Evolutionary conservation across 2,113 vertebrate species (phyloP).

Genomic region (Tyto alba): DNA sequence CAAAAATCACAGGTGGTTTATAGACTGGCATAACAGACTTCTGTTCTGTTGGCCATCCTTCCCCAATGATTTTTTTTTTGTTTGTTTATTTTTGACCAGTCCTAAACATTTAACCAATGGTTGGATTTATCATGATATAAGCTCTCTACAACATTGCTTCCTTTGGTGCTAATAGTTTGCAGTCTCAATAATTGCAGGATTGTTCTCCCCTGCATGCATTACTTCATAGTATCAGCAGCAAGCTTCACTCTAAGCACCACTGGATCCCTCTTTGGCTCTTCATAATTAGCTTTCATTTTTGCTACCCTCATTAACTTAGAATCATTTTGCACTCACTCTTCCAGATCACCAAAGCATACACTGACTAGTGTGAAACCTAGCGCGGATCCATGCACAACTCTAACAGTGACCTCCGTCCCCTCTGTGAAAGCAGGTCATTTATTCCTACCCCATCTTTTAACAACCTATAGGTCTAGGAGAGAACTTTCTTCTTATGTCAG

Average conservation of each 20-base stretch:
- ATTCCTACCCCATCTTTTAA: background rate
- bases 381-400: background rate
- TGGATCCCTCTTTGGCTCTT: background rate
- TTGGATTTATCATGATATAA: background rate
- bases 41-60: background rate
- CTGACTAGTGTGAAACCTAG: background rate
- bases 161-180: background rate
- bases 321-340: background rate
- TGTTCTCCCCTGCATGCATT: background rate
- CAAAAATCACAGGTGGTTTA: background rate
- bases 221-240: background rate
- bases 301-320: background rate
- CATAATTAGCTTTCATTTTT: background rate
- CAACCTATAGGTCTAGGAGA: background rate
- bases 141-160: background rate
- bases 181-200: background rate
- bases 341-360: background rate
- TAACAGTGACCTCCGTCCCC: background rate
- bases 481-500: background rate
- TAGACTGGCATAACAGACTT: background rate
- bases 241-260: background rate
- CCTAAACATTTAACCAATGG: background rate
- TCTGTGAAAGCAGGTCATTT: background rate
- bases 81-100: background rate
- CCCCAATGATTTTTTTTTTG: background rate